These are phyloP conservation scores for Onthophagus taurus DNA, from an alignment of 1,140 invertebrate species.

Conservation along the genomic window DNA sequence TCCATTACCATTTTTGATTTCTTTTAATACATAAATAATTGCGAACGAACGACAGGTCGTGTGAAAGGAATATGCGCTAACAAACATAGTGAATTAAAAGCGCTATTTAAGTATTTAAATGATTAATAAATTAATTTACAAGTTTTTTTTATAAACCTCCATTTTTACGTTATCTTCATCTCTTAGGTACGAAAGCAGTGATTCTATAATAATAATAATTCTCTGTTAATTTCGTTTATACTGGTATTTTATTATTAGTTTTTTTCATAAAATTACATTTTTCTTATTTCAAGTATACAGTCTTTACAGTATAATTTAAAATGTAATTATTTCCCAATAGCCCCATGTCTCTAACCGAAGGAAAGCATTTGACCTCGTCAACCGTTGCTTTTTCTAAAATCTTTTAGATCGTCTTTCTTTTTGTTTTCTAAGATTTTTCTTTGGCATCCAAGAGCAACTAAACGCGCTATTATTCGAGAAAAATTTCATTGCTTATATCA, in stretches of 20 bases:
- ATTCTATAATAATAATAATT: constrained; percentile 9
- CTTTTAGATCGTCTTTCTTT: not conserved
- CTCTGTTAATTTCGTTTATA: constrained; percentile 8
- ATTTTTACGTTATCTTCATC: too few relatives aligned
- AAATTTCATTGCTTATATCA: too few relatives aligned
- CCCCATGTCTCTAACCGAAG: constrained; percentile 2
- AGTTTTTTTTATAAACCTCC: too few relatives aligned
- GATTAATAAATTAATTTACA: too few relatives aligned
- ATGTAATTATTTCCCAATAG: constrained; percentile 7
- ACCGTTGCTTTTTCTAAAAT: not conserved
- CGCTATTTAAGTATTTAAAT: too few relatives aligned
- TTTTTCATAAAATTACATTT: constrained; percentile 8
- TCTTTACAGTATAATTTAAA: constrained; percentile 8
- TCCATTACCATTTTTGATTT: too few relatives aligned
- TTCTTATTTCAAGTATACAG: constrained; percentile 9
- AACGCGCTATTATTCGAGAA: too few relatives aligned
- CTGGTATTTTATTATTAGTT: constrained; percentile 4
- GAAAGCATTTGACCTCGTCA: not conserved
- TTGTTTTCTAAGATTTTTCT: not conserved
- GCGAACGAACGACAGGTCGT: too few relatives aligned
- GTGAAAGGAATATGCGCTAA: too few relatives aligned
- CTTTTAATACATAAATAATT: too few relatives aligned
- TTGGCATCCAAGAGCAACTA: too few relatives aligned
- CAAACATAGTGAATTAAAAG: too few relatives aligned
- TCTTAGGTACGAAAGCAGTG: constrained; percentile 13